A percentile compares a stretch with the other conserved stretches of the same genome.
These are phyloP conservation scores for Lophius piscatorius DNA, from an alignment of 2,113 vertebrate genomes.

Conservation along the genomic window DNA sequence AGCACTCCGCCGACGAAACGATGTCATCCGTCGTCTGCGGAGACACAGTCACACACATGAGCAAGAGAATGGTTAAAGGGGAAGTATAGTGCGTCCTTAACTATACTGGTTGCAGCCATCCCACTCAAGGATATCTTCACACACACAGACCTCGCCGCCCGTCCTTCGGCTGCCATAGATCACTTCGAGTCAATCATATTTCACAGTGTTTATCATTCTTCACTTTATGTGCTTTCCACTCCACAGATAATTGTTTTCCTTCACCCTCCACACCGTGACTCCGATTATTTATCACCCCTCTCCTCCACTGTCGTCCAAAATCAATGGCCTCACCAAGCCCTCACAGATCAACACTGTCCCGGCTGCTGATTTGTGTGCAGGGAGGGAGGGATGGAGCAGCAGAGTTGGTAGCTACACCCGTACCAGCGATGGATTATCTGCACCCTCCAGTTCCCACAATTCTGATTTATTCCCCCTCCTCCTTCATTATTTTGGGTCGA, in stretches of 20 bases:
- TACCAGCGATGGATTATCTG: conserved; percentile 69
- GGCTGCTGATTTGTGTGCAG: conserved; percentile 66
- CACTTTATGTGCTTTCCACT: conserved; percentile 70
- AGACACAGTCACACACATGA: conserved; percentile 17
- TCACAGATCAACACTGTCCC: conserved; percentile 70
- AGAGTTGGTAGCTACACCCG: conserved; percentile 40
- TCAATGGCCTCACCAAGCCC: conserved; percentile 68
- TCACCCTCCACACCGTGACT: conserved; percentile 62
- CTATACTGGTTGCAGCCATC: conserved; percentile 16
- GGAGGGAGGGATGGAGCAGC: conserved; percentile 18
- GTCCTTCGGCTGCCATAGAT: conserved; percentile 65
- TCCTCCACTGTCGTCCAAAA: conserved; percentile 63
- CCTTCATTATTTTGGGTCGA: conserved; percentile 39
- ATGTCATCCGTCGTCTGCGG: conserved; percentile 94
- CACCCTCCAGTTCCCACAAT: conserved; percentile 62
- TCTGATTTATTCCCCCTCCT: conserved; percentile 74
- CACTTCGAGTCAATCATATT: conserved; percentile 76
- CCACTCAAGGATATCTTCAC: conserved; percentile 66
- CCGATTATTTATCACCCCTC: conserved; percentile 69
- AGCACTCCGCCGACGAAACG: conserved; percentile 96
- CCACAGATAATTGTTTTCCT: conserved; percentile 76
- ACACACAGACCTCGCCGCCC: conserved; percentile 47
- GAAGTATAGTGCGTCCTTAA: conserved; percentile 24
- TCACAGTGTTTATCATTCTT: conserved; percentile 77
- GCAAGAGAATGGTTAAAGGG: conserved; percentile 11